Conservation (phyloP, 2,797 vertebrate species). For the Alcedo quadribrachys region DNA sequence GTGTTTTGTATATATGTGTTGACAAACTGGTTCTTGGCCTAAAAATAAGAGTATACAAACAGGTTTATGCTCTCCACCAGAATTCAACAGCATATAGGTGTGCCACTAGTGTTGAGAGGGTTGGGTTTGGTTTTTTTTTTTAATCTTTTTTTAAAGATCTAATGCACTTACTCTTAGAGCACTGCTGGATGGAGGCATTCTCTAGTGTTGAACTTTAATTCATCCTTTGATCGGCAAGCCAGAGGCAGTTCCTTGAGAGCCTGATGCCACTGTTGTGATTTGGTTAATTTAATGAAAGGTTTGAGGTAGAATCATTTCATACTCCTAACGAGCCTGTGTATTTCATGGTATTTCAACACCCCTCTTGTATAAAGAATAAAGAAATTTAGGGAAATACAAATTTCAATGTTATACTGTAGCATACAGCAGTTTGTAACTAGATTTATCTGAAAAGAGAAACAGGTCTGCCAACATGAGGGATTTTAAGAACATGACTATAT, state of each 20-base stretch:
- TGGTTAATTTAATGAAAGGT: conserved; percentile 37
- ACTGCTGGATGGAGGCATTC: not conserved
- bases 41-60: not conserved
- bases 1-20: not conserved
- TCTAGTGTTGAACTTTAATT: conserved; percentile 7
- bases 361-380: not conserved
- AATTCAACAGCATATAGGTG: not conserved
- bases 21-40: conserved; percentile 25
- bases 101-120: not conserved
- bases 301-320: conserved; percentile 15
- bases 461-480: not conserved
- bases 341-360: not conserved
- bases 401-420: not conserved
- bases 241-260: conserved; percentile 51
- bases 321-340: not conserved
- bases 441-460: conserved; percentile 12
- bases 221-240: conserved; percentile 45
- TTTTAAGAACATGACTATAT: not conserved
- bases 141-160: not conserved
- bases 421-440: not conserved
- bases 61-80: not conserved
- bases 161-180: conserved; percentile 14
- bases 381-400: not conserved
- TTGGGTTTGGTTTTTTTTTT: not conserved
- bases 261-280: not conserved